Base-by-base conservation (phyloP, 2,113 vertebrate species). In the Arizona elegans region DNA sequence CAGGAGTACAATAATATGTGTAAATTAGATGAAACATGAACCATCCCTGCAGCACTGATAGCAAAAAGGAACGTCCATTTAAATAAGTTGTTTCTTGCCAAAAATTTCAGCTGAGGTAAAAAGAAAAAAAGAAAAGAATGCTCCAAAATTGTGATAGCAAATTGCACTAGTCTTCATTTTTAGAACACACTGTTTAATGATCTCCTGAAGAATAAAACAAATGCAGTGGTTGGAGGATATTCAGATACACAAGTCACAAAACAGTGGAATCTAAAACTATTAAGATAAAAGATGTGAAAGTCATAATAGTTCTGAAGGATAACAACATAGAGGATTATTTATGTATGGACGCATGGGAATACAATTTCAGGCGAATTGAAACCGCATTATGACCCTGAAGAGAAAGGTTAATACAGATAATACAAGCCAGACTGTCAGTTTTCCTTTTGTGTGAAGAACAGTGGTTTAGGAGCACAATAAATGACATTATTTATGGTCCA, bases 111-210 rank as follows among this genome's bases (percentile, higher is more conserved):
- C 54, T 93, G 90, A 93, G 56, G 0, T 90, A n/a, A 53, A 52
- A 7, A 56, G 90, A 86, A 6, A 53, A 91, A 86, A 91, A 86
- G 90, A 58, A 3, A 23, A 92, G 54, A 15, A 5, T 3, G 1
- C 56, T 86, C 8, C 38, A 91, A 65, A 93, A 55, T 8, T 0
- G 8, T n/a, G 38, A 6, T 92, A n/a, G 92, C 7, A 54, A 75
- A 91, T 91, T 86, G 0, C 2, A 89, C 19, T 33, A 58, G 75
- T 55, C 33, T 59, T 47, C 53, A 15, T n/a, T 90, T 65, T 89
- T 9, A 29, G 53, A 90, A 93, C n/a, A 0, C 0, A 0, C 2
- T 26, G 3, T 29, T 86, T 17, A 33, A 11, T 86, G 11, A 38
- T 17, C 70, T 89, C 93, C 92, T n/a, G 65, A 53, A 11, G 6